A percentile compares a stretch with the other conserved stretches of the same genome.
phyloP scores from a whole-genome alignment of 2,113 vertebrate species.

The Lepisosteus oculatus region DNA sequence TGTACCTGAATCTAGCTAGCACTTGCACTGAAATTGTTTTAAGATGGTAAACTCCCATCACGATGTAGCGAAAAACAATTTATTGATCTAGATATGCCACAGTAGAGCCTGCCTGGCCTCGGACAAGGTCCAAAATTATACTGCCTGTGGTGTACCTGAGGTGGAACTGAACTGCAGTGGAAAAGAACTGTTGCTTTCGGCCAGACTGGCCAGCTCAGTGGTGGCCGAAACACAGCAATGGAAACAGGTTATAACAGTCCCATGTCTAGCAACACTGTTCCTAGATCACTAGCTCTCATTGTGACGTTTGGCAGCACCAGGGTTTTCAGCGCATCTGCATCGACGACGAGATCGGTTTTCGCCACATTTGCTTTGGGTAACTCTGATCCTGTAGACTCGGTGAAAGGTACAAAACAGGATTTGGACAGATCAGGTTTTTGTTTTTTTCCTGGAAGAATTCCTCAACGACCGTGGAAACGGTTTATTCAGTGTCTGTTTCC shows the following conservation, averaged over 20 bases:
- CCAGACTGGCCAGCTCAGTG: no score
- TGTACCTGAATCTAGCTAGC: no score
- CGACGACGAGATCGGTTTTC: neutral
- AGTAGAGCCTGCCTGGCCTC: no score
- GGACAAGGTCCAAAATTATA: no score
- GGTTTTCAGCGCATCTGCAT: neutral
- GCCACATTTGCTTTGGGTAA: neutral
- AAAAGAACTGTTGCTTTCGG: no score
- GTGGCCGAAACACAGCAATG: no score
- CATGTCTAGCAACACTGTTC: neutral
- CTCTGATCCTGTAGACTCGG: neutral
- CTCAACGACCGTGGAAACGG: neutral
- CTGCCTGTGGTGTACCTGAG: no score
- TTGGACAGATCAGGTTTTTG: slow-evolving; percentile 8
- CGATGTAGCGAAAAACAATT: no score
- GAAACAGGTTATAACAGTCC: neutral
- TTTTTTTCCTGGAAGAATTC: neutral
- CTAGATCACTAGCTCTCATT: neutral
- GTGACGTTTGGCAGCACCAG: neutral
- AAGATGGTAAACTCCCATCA: no score
- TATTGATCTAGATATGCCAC: no score
- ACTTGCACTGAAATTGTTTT: no score
- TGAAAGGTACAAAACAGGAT: slow-evolving; percentile 7
- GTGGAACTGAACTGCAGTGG: no score
- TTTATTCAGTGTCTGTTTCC: slow-evolving; percentile 37